Percentiles rank a stretch among this genome's conserved stretches.
Evolutionary conservation across 1,140 invertebrate species (phyloP).

Genomic region (Macrotrachela quadricornifera): DNA sequence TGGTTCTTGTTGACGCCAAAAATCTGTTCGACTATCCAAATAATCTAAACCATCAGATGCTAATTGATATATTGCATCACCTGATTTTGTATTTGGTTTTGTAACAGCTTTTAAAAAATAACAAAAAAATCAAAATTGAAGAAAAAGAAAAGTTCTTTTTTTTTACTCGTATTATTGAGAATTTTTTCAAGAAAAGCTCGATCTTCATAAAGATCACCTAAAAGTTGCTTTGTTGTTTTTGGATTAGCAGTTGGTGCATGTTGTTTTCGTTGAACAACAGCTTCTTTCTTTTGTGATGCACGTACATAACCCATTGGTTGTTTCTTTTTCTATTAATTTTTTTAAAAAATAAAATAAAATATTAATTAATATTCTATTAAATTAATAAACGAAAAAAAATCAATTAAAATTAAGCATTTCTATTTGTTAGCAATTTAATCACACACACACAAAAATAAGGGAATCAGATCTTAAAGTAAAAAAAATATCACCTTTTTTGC

Average conservation of each 20-base stretch:
- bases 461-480: neutral
- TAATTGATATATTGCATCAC: conserved; percentile 18
- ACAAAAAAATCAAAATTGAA: too few relatives aligned
- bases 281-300: conserved; percentile 1
- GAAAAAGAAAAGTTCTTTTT: conserved; percentile 1
- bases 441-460: too few relatives aligned
- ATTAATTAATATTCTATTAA: too few relatives aligned
- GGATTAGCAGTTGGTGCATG: conserved; percentile 10
- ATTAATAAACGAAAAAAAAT: too few relatives aligned
- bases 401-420: too few relatives aligned
- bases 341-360: too few relatives aligned
- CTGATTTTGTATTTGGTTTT: conserved; percentile 12
- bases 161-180: conserved; percentile 21
- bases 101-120: neutral
- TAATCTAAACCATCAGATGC: conserved; percentile 25
- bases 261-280: conserved; percentile 1
- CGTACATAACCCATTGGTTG: neutral
- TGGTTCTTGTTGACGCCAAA: conserved; percentile 32
- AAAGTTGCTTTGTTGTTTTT: conserved; percentile 27
- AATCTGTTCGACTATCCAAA: conserved; percentile 23
- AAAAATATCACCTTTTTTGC: neutral
- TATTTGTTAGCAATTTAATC: too few relatives aligned
- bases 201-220: conserved; percentile 27
- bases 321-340: neutral
- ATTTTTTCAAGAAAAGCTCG: conserved; percentile 26